Percentiles rank a stretch among this genome's conserved stretches.
Evolutionary conservation across 2,113 vertebrate species (phyloP).

Genomic region (Cynocephalus volans): DNA sequence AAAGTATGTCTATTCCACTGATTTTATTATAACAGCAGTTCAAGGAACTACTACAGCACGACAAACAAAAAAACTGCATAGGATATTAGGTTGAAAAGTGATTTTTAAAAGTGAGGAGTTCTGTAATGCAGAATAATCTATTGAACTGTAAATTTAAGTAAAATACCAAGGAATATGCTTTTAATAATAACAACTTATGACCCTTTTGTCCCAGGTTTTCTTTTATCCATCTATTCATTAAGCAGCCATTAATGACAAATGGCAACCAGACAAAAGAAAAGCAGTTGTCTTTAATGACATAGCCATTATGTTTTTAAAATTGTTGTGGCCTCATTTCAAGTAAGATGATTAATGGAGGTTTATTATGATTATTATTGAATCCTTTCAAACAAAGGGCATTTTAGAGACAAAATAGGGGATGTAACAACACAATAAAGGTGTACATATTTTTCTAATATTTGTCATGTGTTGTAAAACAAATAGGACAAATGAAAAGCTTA

Average conservation of each 20-base stretch:
- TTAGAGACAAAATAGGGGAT: neutral
- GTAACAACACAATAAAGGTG: neutral
- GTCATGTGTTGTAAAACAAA: neutral
- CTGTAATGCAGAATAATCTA: neutral
- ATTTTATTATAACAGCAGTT: neutral
- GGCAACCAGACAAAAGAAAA: neutral
- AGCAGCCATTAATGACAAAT: neutral
- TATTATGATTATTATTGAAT: neutral
- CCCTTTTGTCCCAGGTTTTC: neutral
- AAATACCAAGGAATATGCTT: neutral
- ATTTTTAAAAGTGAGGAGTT: neutral
- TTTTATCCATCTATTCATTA: neutral
- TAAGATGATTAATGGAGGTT: neutral
- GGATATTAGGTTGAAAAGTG: neutral
- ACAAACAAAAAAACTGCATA: neutral
- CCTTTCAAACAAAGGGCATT: constrained; percentile 5
- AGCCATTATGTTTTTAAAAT: neutral
- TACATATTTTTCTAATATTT: constrained; percentile 54
- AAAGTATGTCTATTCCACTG: neutral
- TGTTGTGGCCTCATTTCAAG: neutral
- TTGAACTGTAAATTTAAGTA: neutral
- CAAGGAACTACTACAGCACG: neutral
- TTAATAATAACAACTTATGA: neutral
- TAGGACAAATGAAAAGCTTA: constrained; percentile 3
- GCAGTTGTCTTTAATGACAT: neutral